Conservation (phyloP, 2,797 vertebrate species). For the Anguilla marmorata region DNA sequence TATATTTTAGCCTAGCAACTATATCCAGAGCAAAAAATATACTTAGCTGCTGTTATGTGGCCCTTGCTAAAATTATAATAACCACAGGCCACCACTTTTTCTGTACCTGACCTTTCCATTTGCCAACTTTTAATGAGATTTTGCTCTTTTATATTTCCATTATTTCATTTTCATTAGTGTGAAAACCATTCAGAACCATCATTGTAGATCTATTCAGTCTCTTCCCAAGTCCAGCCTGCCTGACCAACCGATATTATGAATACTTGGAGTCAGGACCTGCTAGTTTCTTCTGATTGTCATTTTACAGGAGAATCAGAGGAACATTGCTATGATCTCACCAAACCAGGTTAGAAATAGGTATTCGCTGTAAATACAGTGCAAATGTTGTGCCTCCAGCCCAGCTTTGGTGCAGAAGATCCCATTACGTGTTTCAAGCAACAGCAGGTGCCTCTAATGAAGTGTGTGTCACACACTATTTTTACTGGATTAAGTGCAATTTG, state of each 20-base stretch:
- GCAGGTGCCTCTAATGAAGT: slow-evolving; percentile 9
- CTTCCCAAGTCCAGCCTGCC: background rate
- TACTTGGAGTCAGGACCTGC: background rate
- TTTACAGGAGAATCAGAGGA: background rate
- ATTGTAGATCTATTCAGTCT: background rate
- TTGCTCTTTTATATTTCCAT: background rate
- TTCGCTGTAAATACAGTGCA: background rate
- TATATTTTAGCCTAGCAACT: background rate
- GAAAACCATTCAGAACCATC: background rate
- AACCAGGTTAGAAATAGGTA: background rate
- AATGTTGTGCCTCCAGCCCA: background rate
- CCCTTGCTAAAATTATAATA: background rate
- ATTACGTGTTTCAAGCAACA: slow-evolving; percentile 17
- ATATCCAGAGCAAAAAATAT: background rate
- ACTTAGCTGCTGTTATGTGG: background rate
- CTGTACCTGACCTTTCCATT: background rate
- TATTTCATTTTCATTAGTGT: background rate
- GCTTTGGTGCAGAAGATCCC: slow-evolving; percentile 19
- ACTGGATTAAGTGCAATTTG: slow-evolving; percentile 25
- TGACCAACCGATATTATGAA: background rate
- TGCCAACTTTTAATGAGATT: background rate
- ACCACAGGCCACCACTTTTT: background rate
- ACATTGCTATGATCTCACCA: background rate
- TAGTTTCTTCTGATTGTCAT: background rate
- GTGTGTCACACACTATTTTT: slow-evolving; percentile 10